Conservation (phyloP, 2,888 invertebrate genomes). For the Zaprionus obscuricornis region DNA sequence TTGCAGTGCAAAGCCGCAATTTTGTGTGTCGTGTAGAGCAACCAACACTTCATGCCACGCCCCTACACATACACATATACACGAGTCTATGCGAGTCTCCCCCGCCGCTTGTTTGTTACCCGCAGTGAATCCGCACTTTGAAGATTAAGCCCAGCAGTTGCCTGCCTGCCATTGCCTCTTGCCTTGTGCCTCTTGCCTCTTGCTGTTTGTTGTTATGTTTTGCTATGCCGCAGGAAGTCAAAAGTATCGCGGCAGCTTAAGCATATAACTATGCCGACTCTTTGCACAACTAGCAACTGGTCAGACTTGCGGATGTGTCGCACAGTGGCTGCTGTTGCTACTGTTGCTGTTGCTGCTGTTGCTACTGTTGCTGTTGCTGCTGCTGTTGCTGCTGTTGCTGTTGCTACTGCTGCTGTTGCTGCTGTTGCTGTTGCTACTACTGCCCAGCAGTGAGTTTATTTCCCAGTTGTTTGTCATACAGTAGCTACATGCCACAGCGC, state of each 20-base stretch:
- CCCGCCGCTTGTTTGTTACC: slow-evolving; percentile 10
- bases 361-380: too few species aligned
- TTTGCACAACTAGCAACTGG: too few species aligned
- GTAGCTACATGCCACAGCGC: not conserved
- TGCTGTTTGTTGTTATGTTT: slow-evolving; percentile 24
- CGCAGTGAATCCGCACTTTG: slow-evolving; percentile 38
- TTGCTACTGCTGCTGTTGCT: not conserved
- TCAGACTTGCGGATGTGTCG: slow-evolving; percentile 6
- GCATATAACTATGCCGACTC: slow-evolving; percentile 37
- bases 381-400: too few species aligned
- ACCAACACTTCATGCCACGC: not conserved
- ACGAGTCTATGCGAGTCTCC: too few species aligned
- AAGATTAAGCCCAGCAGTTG: slow-evolving; percentile 58
- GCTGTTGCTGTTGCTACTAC: slow-evolving; percentile 28
- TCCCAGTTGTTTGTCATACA: slow-evolving; percentile 73
- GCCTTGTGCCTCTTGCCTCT: too few species aligned
- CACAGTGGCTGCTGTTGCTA: too few species aligned
- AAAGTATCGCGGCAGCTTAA: slow-evolving; percentile 77
- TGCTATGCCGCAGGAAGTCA: slow-evolving; percentile 67
- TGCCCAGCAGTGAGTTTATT: slow-evolving; percentile 63
- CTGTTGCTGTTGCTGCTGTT: too few species aligned
- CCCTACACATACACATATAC: not conserved
- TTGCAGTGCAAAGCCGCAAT: slow-evolving; percentile 77
- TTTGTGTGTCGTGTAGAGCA: slow-evolving; percentile 62
- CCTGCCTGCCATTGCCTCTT: too few species aligned